Base-by-base conservation (phyloP, 2,888 invertebrate genomes). In the Deroplatys truncata region DNA sequence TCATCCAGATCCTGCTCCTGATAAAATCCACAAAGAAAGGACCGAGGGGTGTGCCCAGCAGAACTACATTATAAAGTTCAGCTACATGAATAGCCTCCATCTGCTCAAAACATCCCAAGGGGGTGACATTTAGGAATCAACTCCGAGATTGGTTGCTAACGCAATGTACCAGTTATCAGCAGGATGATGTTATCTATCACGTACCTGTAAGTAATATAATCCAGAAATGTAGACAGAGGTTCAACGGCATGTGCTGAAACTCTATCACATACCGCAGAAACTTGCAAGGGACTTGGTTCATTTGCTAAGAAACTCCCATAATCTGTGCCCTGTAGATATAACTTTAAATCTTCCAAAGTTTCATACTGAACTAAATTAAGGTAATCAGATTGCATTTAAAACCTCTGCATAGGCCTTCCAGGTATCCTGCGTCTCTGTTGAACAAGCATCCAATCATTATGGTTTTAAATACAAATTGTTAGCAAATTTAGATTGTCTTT, bases 171-270 rank as follows among this genome's bases (percentile, higher is more conserved):
- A n/a, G n/a, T n/a, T n/a, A n/a, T n/a, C n/a, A n/a, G n/a, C n/a
- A n/a, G n/a, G n/a, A n/a, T n/a, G n/a, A n/a, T n/a, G n/a, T n/a
- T n/a, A n/a, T n/a, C n/a, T n/a, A n/a, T n/a, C n/a, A n/a, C n/a
- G n/a, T n/a, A n/a, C n/a, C n/a, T n/a, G n/a, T n/a, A n/a, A n/a
- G 99, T 99, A 91, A 99, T 99, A 93, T 98, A 99, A 94, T 99
- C 99, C 92, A 99, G 94, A 94, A 99, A 99, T 88, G 98, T 99
- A 87, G 99, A 97, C 91, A 99, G 94, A 3, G 99, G 99, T 93
- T 99, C 99, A 10, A 99, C 98, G 72, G 99, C 98, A 99, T 95
- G 94, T 99, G 99, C 93, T 98, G 98, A 94, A 99, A 99, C 94
- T 99, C 99, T 92, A 98, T 97, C 15, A 99, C 99, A 94, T 99